These are phyloP conservation scores for Clepsis dumicolana DNA, from an alignment of 2,888 invertebrate genomes.

Conservation along the genomic window DNA sequence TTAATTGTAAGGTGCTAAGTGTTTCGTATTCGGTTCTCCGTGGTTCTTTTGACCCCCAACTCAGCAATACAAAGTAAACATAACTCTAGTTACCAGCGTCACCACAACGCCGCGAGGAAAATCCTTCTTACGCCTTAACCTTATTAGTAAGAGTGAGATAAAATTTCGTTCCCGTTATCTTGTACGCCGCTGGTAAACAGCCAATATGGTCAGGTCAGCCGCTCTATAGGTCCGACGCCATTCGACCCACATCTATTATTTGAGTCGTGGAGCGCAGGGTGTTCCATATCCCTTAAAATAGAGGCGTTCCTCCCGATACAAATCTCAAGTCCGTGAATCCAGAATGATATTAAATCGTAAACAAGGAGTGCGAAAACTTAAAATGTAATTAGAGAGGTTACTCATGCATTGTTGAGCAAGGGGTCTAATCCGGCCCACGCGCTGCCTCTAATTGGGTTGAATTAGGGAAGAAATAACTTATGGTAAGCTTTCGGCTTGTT, in stretches of 20 bases:
- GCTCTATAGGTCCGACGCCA: background rate
- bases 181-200: background rate
- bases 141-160: background rate
- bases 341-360: conserved; percentile 34
- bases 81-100: too few relatives aligned
- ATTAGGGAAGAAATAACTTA: conserved; percentile 33
- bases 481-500: conserved; percentile 27
- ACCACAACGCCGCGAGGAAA: background rate
- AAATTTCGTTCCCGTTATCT: background rate
- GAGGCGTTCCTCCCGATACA: conserved; percentile 6
- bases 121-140: background rate
- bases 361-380: conserved; percentile 40
- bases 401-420: conserved; percentile 24
- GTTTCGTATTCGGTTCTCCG: too few relatives aligned
- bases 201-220: background rate
- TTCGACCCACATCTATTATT: conserved; percentile 8
- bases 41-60: too few relatives aligned
- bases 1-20: too few relatives aligned
- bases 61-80: too few relatives aligned
- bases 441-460: conserved; percentile 30
- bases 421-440: conserved; percentile 20
- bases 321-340: conserved; percentile 23
- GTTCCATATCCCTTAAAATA: background rate
- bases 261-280: background rate
- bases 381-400: conserved; percentile 39